Base-by-base conservation (phyloP, 2,888 invertebrate species). In the Dasysyrphus albostriatus region DNA sequence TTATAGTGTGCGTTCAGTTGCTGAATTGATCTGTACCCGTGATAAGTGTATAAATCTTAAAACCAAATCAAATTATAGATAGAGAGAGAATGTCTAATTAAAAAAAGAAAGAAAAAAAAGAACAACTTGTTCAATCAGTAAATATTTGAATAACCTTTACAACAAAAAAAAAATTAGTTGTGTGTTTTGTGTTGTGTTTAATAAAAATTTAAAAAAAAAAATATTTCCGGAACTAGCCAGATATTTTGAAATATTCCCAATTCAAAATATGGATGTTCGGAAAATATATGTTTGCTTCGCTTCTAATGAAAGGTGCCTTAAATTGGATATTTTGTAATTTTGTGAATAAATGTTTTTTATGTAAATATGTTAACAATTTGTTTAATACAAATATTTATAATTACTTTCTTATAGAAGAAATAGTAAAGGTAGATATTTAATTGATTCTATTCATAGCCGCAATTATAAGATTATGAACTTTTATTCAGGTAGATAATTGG, bases 1-100 rank as follows among this genome's bases (percentile, higher is more conserved):
- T 72, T 12, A 79, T 83, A 67, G 78, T 83, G 87, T 87, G 83
- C 87, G 87, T 87, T 87, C 75, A 87, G 87, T 83, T 83, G 74
- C 72, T 49, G 65, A 34, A 42, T 74, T 83, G 65, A 59, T 73
- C 69, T 82, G 44, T 73, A 61, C 47, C 81, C 32, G 78, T 75
- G 74, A 69, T 73, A 81, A 10, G 29, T 56, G 32, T 47, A 56
- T 8, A 72, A 72, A 49, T 61, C 39, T 42, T 14, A 72, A 58
- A 72, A 72, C 12, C n/a, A 19, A 29, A 32, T 34, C 3, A 34
- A 51, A 10, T 16, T 12, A n/a, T 24, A 44, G 8, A n/a, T 14
- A 9, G n/a, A 44, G 19, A 47, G 5, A 32, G 5, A 12, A 37
- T 72, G 56, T 58, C 54, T 39, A 56, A 56, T 39, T 70, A 70